A percentile compares a stretch with the other conserved stretches of the same genome.
These are phyloP conservation scores for Caracal caracal DNA, from an alignment of 2,113 vertebrate genomes.

Conservation along the genomic window DNA sequence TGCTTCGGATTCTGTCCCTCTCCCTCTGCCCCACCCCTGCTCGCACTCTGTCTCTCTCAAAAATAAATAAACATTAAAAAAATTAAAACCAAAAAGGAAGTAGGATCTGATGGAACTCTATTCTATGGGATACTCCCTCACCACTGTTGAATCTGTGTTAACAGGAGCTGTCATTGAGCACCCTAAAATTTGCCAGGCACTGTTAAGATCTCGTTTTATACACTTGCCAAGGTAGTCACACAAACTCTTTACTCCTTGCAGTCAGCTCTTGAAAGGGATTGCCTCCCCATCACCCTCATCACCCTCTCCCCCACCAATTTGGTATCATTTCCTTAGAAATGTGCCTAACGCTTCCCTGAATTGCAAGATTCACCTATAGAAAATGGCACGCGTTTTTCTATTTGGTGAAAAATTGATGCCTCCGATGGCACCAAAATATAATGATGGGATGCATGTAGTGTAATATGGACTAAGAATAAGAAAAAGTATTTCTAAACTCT, in stretches of 20 bases:
- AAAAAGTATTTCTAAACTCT: background rate
- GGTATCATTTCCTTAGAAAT: conserved; percentile 30
- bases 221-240: background rate
- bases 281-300: background rate
- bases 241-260: background rate
- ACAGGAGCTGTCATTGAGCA: background rate
- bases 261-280: conserved; percentile 14
- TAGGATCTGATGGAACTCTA: background rate
- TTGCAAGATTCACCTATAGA: background rate
- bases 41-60: too few species aligned
- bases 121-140: background rate
- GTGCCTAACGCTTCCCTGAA: background rate
- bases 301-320: background rate
- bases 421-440: conserved; percentile 23
- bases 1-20: too few species aligned
- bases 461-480: conserved; percentile 18
- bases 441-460: background rate
- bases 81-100: background rate
- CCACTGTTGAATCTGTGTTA: background rate
- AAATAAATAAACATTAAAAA: too few species aligned
- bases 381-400: background rate
- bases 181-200: background rate
- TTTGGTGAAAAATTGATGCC: background rate
- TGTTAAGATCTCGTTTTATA: conserved; percentile 15
- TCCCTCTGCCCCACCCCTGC: too few species aligned